These are phyloP conservation scores for Macrotis lagotis DNA, from an alignment of 2,113 vertebrate genomes.

Conservation along the genomic window DNA sequence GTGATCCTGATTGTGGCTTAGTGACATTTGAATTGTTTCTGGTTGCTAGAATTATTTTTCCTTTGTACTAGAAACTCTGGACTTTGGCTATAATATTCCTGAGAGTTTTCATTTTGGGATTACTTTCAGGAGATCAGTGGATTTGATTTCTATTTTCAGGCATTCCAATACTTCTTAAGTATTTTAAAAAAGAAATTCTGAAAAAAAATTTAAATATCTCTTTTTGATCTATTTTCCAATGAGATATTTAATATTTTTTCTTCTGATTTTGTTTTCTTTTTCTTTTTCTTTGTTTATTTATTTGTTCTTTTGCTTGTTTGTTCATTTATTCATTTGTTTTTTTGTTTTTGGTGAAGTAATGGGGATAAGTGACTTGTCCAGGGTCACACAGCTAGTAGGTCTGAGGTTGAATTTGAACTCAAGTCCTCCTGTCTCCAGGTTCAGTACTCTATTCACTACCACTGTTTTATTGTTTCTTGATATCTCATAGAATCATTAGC, in stretches of 20 bases:
- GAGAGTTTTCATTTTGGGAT: neutral
- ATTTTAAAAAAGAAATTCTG: neutral
- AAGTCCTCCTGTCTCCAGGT: no score
- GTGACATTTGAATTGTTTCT: no score
- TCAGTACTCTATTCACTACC: no score
- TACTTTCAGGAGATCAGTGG: neutral
- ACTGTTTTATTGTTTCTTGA: neutral
- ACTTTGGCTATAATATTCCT: neutral
- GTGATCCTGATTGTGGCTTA: no score
- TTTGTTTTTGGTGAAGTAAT: no score
- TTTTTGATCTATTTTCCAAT: neutral
- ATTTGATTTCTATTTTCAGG: neutral
- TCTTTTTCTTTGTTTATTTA: no score
- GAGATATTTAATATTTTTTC: neutral
- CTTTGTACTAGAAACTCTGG: neutral
- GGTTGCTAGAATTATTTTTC: no score
- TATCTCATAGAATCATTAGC: neutral
- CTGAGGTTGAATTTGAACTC: no score
- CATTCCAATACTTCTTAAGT: neutral
- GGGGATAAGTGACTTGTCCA: no score
- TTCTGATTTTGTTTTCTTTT: no score
- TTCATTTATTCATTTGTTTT: no score
- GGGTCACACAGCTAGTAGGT: no score
- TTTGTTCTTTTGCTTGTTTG: neutral
- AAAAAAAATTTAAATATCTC: neutral